A percentile compares a stretch with the other conserved stretches of the same genome.
These are phyloP conservation scores for Oriolus oriolus DNA, from an alignment of 2,113 vertebrate genomes.

Conservation along the genomic window DNA sequence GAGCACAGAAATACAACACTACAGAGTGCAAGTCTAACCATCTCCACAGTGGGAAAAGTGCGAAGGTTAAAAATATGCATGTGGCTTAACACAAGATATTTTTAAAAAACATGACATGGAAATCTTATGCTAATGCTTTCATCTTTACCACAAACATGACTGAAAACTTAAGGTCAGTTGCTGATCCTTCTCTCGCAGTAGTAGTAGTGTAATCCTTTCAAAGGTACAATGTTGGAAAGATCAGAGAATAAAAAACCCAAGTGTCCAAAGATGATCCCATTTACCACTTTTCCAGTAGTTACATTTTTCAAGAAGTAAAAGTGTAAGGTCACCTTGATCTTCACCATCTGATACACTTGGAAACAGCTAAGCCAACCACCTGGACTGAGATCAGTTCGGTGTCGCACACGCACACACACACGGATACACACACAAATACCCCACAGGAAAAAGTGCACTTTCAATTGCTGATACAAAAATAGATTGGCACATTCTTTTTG, in stretches of 20 bases:
- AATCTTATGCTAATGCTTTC: not conserved
- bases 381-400: not conserved
- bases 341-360: slow-evolving; percentile 6
- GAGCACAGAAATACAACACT: slow-evolving; percentile 83
- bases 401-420: not conserved
- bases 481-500: slow-evolving; percentile 72
- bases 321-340: slow-evolving; percentile 12
- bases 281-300: slow-evolving; percentile 41
- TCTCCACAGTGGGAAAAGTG: slow-evolving; percentile 65
- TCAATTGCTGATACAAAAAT: slow-evolving; percentile 71
- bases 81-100: slow-evolving; percentile 38
- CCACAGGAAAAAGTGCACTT: slow-evolving; percentile 68
- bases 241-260: slow-evolving; percentile 3
- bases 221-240: slow-evolving; percentile 36
- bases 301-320: slow-evolving; percentile 3
- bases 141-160: not conserved
- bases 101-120: slow-evolving; percentile 30
- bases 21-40: slow-evolving; percentile 67
- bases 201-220: slow-evolving; percentile 25
- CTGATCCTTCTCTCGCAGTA: slow-evolving; percentile 2
- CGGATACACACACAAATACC: not conserved
- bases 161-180: slow-evolving; percentile 28
- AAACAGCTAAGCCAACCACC: slow-evolving; percentile 27
- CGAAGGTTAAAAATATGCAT: slow-evolving; percentile 12
- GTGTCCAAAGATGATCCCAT: slow-evolving; percentile 36